These are phyloP conservation scores for Scopus umbretta DNA, from an alignment of 2,113 vertebrate species.

Conservation along the genomic window DNA sequence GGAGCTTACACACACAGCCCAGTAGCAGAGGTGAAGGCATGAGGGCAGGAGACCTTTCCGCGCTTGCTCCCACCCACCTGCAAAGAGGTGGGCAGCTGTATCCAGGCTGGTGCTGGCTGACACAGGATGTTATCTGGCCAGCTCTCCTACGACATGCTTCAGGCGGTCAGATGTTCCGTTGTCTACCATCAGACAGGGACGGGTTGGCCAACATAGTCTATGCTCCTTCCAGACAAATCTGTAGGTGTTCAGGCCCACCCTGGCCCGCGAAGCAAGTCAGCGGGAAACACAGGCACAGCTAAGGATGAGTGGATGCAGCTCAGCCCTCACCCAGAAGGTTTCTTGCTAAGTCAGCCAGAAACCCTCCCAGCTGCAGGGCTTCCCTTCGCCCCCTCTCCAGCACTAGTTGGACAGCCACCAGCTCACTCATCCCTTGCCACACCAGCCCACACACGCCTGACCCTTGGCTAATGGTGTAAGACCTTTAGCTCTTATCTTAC, in stretches of 20 bases:
- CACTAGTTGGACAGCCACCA: background rate
- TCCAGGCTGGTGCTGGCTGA: background rate
- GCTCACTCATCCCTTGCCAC: background rate
- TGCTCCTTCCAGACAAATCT: background rate
- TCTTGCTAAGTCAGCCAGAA: background rate
- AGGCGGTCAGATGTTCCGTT: background rate
- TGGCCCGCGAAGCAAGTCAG: background rate
- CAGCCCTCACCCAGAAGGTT: background rate
- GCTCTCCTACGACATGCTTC: background rate
- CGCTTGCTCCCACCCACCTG: background rate
- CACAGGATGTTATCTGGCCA: background rate
- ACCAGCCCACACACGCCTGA: background rate
- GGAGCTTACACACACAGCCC: background rate
- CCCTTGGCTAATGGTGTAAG: accelerated
- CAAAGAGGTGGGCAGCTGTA: background rate
- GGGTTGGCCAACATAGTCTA: background rate
- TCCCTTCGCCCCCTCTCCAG: background rate
- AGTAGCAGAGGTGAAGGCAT: background rate
- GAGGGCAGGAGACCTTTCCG: background rate
- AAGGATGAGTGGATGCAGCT: background rate
- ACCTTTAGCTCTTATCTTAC: slow-evolving; percentile 5
- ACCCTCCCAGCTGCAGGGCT: background rate
- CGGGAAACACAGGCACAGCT: background rate
- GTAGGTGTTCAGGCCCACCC: background rate
- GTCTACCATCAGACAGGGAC: background rate